These are phyloP conservation scores for Pandemis corylana DNA, from an alignment of 2,888 invertebrate genomes.

Conservation along the genomic window DNA sequence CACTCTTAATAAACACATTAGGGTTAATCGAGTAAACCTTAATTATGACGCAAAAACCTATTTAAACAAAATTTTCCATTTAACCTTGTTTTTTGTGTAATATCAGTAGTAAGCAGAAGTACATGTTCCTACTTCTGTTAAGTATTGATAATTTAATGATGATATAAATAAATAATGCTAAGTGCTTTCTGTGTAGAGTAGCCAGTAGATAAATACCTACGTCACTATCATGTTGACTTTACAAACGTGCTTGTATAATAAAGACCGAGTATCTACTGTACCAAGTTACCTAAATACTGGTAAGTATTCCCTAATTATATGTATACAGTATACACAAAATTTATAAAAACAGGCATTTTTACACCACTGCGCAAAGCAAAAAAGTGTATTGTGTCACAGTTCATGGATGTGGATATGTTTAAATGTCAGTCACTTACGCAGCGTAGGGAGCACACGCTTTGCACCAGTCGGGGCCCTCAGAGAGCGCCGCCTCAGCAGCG, in stretches of 20 bases:
- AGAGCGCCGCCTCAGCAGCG: slow-evolving; percentile 91
- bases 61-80: slow-evolving; percentile 12
- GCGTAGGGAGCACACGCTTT: slow-evolving; percentile 87
- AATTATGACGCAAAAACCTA: background rate
- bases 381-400: too few species aligned
- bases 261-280: background rate
- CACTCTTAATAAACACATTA: background rate
- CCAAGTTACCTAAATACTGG: too few species aligned
- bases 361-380: too few species aligned
- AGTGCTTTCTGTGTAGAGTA: slow-evolving; percentile 10
- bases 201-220: background rate
- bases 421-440: slow-evolving; percentile 82
- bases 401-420: background rate
- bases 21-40: background rate
- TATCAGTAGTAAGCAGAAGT: slow-evolving; percentile 19
- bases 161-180: slow-evolving; percentile 10
- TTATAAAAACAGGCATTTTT: too few species aligned
- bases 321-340: too few species aligned
- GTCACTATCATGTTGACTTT: background rate
- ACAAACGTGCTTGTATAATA: background rate
- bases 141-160: slow-evolving; percentile 7
- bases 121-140: background rate
- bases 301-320: too few species aligned
- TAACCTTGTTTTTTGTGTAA: slow-evolving; percentile 13
- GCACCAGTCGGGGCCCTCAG: slow-evolving; percentile 89